Base-by-base conservation (phyloP, 1,140 invertebrate genomes). In the Drosophila melanica region DNA sequence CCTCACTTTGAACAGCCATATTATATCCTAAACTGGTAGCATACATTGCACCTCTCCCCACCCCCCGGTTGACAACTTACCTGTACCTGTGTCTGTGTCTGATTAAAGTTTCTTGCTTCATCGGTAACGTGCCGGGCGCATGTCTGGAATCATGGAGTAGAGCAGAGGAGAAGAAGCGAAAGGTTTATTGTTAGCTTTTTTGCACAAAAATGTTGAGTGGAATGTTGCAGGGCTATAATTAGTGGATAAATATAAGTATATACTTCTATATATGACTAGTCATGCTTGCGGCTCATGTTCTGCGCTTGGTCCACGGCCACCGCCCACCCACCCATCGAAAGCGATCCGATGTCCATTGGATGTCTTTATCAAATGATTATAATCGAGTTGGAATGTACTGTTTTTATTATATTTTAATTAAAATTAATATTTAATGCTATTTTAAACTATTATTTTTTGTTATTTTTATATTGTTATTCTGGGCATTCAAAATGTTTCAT, bases 91-190 rank as follows among this genome's bases (percentile, higher is more conserved):
- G 81, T 77, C 81, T 86, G 84, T 81, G 72, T 89, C 79, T 79
- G 82, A 82, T 82, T 79, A 87, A 87, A 89, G 82, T 87, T 63
- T 75, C 65, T 77, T 82, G 82, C 84, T 82, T 87, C 82, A 87
- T 87, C 79, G 84, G 84, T 79, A 84, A 89, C 79, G 82, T 87
- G 84, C 84, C 84, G 62, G 71, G 79, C 82, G 79, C 82, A 86
- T 86, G 84, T 86, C 82, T 86, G 27, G 9, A 58, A 16, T 53
- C 30, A 53, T 53, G 30, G 50, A 53, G 30, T 18, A 35, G 30
- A 41, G 69, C 41, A 77, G 69, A 74, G 73, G 69, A 72, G 62
- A 69, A 69, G 27, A 50, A 55, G 41, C 27, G 23, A 45, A 71
- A 74, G 33, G 20, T 73, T 62, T 47, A 59, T 75, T 86, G 62